Evolutionary conservation across 2,797 vertebrate species (phyloP).

Genomic region (Enteromius paludinosus): DNA sequence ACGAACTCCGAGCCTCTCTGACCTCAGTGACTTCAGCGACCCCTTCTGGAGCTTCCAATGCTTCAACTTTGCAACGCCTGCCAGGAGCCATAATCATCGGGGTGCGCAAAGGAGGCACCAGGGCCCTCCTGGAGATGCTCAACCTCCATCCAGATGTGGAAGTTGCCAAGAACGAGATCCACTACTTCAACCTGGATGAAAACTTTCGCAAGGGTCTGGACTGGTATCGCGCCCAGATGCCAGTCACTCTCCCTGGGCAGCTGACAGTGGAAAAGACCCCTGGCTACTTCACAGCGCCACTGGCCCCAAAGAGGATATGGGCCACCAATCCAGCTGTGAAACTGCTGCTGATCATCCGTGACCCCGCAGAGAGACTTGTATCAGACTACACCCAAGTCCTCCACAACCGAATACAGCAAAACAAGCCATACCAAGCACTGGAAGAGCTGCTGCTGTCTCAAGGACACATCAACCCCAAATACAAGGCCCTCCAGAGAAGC

Average conservation of each 20-base stretch:
- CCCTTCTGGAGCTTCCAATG: slow-evolving; percentile 64
- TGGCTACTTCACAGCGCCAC: slow-evolving; percentile 79
- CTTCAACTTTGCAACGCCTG: slow-evolving; percentile 73
- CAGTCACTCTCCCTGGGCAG: slow-evolving; percentile 72
- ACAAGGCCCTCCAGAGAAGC: slow-evolving; percentile 84
- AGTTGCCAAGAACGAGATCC: slow-evolving; percentile 83
- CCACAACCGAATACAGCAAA: slow-evolving; percentile 79
- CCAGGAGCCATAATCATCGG: slow-evolving; percentile 84
- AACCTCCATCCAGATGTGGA: slow-evolving; percentile 83
- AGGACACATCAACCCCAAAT: slow-evolving; percentile 73
- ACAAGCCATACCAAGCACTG: slow-evolving; percentile 80
- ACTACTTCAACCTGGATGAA: slow-evolving; percentile 85
- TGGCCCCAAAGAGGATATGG: slow-evolving; percentile 75
- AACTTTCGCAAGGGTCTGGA: slow-evolving; percentile 78
- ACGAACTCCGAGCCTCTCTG: slow-evolving; percentile 66
- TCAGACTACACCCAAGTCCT: slow-evolving; percentile 88
- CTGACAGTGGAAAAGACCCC: slow-evolving; percentile 86
- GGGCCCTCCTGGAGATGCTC: slow-evolving; percentile 84
- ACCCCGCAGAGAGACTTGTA: slow-evolving; percentile 82
- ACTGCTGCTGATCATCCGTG: slow-evolving; percentile 81
- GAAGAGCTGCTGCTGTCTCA: slow-evolving; percentile 76
- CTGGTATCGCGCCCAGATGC: slow-evolving; percentile 86
- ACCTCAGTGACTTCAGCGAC: slow-evolving; percentile 52
- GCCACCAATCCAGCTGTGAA: slow-evolving; percentile 77
- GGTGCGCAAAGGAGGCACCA: slow-evolving; percentile 83